phyloP scores from a whole-genome alignment of 2,888 invertebrate genomes.

The Aspidiotus destructor region DNA sequence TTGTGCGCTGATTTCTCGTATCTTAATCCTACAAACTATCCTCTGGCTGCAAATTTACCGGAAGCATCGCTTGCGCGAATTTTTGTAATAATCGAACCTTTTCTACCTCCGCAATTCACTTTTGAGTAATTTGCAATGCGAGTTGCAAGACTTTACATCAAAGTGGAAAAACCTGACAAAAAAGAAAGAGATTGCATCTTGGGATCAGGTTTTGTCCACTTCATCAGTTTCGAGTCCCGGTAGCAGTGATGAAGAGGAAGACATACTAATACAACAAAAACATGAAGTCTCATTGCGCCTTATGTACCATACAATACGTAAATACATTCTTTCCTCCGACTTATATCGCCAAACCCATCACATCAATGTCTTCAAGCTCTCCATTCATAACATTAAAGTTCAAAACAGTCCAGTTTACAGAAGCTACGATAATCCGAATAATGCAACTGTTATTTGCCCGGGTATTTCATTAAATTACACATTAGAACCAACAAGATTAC shows the following conservation, averaged over 20 bases:
- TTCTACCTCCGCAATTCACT: conserved; percentile 5
- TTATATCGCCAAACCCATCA: too few relatives aligned
- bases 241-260: conserved; percentile 1
- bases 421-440: not conserved
- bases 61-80: not conserved
- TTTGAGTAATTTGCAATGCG: not conserved
- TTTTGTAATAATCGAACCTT: not conserved
- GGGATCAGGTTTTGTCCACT: not conserved
- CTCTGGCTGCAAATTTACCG: not conserved
- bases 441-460: too few relatives aligned
- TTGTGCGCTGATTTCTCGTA: conserved; percentile 11
- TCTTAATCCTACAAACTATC: conserved; percentile 1
- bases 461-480: not conserved
- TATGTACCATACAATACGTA: too few relatives aligned
- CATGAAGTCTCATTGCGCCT: not conserved
- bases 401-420: not conserved
- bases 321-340: too few relatives aligned
- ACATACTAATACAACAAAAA: not conserved
- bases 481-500: conserved; percentile 25
- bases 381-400: too few relatives aligned
- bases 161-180: conserved; percentile 9
- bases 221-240: not conserved
- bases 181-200: conserved; percentile 1
- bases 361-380: too few relatives aligned
- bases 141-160: conserved; percentile 10